phyloP scores from a whole-genome alignment of 2,113 vertebrate genomes.

The Acrocephalus kingi region DNA sequence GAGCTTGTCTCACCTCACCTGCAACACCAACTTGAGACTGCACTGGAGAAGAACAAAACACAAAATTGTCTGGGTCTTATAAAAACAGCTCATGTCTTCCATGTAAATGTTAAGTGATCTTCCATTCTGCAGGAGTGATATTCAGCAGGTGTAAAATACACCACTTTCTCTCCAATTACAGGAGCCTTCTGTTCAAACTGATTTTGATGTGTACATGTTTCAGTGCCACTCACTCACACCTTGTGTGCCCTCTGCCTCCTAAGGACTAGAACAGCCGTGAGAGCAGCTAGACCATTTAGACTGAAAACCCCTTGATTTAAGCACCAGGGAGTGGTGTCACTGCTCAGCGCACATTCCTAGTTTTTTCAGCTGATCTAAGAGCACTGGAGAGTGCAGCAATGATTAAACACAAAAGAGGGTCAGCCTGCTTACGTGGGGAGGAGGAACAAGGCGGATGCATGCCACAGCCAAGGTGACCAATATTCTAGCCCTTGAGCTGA shows the following conservation, averaged over 20 bases:
- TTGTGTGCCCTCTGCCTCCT: neutral
- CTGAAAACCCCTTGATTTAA: neutral
- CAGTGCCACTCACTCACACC: neutral
- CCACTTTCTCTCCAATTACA: neutral
- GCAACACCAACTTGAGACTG: neutral
- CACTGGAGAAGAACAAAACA: neutral
- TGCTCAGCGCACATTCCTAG: neutral
- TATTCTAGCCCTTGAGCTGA: neutral
- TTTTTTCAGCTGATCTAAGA: neutral
- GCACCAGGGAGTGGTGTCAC: neutral
- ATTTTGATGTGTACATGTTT: neutral
- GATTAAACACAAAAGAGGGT: neutral
- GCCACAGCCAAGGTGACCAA: rapidly evolving
- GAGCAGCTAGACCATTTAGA: neutral
- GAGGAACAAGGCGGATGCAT: neutral
- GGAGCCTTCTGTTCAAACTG: neutral
- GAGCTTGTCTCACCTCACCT: neutral
- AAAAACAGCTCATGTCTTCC: neutral
- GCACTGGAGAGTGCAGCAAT: neutral
- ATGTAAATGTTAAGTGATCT: neutral
- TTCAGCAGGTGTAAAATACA: neutral
- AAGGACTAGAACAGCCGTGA: rapidly evolving
- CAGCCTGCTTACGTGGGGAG: neutral
- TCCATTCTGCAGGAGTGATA: neutral
- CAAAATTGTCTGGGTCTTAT: neutral